A percentile compares a stretch with the other conserved stretches of the same genome.
These are phyloP conservation scores for Xiphorhynchus erythropygius DNA, from an alignment of 2,797 vertebrate genomes.

Conservation along the genomic window DNA sequence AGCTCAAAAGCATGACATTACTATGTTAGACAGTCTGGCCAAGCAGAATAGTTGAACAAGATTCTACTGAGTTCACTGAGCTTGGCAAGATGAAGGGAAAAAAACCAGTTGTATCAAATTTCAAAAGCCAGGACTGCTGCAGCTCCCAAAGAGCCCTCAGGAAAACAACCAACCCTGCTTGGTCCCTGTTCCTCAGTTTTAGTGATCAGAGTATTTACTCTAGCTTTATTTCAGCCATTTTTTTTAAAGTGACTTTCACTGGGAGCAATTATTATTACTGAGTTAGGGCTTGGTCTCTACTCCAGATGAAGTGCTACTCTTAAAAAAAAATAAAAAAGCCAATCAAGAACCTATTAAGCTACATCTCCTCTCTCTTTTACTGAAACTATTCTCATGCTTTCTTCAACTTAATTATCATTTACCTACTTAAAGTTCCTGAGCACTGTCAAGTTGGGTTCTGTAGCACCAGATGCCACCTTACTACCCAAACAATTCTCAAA, in stretches of 20 bases:
- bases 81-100: background rate
- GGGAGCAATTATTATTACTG: background rate
- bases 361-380: background rate
- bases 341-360: background rate
- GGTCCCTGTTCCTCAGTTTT: background rate
- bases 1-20: background rate
- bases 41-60: background rate
- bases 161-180: background rate
- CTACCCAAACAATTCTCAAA: too few relatives aligned
- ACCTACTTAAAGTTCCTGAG: background rate
- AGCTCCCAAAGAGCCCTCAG: background rate
- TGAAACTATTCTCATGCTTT: background rate
- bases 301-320: background rate
- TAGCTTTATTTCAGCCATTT: background rate
- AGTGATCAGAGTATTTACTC: background rate
- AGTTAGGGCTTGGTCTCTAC: background rate
- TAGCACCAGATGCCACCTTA: background rate
- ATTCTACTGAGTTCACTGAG: background rate
- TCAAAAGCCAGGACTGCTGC: background rate
- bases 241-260: background rate
- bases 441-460: background rate
- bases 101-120: slow-evolving; percentile 23
- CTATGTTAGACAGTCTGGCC: background rate
- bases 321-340: background rate
- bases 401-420: background rate